These are phyloP conservation scores for Apteryx mantelli DNA, from an alignment of 2,113 vertebrate species.

Conservation along the genomic window DNA sequence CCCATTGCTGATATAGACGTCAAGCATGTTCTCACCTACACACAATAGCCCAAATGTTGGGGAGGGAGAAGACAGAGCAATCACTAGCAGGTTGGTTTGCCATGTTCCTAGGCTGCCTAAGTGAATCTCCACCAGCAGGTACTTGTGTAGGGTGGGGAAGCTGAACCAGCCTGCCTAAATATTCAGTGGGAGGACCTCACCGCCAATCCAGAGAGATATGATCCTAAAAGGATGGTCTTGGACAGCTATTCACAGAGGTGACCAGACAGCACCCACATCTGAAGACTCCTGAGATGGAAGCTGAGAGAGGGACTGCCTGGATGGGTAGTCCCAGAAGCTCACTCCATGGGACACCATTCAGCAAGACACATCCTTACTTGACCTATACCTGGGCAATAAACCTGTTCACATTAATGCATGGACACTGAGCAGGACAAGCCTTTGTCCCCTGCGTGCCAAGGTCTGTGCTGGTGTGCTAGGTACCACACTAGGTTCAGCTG, in stretches of 20 bases:
- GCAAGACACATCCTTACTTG: not conserved
- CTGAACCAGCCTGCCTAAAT: not conserved
- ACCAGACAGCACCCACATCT: not conserved
- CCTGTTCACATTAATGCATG: not conserved
- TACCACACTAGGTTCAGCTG: not conserved
- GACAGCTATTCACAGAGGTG: not conserved
- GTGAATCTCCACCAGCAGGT: not conserved
- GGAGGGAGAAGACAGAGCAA: not conserved
- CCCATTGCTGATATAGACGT: not conserved
- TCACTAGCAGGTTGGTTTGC: not conserved
- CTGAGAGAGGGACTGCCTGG: not conserved
- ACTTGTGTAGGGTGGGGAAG: not conserved
- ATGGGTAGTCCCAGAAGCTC: not conserved
- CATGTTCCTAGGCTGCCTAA: not conserved
- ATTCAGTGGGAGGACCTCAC: not conserved
- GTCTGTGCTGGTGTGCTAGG: not conserved
- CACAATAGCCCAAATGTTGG: not conserved
- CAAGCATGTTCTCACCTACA: not conserved
- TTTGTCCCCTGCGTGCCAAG: not conserved
- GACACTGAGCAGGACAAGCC: not conserved
- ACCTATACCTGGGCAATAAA: not conserved
- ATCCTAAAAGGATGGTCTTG: not conserved
- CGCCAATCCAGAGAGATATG: accelerated
- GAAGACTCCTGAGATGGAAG: not conserved
- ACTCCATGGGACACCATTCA: not conserved